These are phyloP conservation scores for Zaprionus ghesquierei DNA, from an alignment of 1,140 invertebrate species.

Conservation along the genomic window DNA sequence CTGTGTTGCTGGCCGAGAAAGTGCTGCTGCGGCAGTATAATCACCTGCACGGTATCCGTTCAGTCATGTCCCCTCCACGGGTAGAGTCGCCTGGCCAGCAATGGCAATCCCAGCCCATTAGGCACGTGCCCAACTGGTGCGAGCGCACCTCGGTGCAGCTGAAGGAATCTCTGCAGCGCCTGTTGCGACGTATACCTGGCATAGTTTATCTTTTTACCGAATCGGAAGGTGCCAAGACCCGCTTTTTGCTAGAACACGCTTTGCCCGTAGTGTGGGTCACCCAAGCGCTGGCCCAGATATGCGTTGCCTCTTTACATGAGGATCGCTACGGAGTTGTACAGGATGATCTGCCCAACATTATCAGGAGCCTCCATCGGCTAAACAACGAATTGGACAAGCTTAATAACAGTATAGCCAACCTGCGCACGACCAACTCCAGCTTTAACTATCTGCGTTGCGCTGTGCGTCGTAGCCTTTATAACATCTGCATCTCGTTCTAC, in stretches of 20 bases:
- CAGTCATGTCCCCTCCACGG: slow-evolving; percentile 28
- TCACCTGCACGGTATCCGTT: slow-evolving; percentile 83
- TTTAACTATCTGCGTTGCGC: slow-evolving; percentile 85
- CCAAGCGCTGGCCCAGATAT: slow-evolving; percentile 87
- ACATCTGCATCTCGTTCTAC: slow-evolving; percentile 87
- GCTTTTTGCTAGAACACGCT: slow-evolving; percentile 86
- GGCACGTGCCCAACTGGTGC: slow-evolving; percentile 76
- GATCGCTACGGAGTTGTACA: slow-evolving; percentile 92
- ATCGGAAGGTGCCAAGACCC: slow-evolving; percentile 86
- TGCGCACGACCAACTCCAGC: slow-evolving; percentile 84
- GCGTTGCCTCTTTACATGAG: slow-evolving; percentile 87
- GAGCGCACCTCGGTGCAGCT: slow-evolving; percentile 75
- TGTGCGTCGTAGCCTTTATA: slow-evolving; percentile 89
- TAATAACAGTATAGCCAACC: slow-evolving; percentile 85
- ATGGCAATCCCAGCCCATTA: slow-evolving; percentile 17
- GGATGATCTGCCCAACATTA: slow-evolving; percentile 88
- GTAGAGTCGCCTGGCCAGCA: background rate
- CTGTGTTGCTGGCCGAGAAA: slow-evolving; percentile 59
- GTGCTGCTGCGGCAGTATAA: slow-evolving; percentile 73
- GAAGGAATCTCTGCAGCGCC: slow-evolving; percentile 57
- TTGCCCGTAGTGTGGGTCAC: slow-evolving; percentile 88
- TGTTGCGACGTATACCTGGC: slow-evolving; percentile 85
- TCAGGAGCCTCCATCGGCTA: slow-evolving; percentile 86
- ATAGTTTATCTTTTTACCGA: slow-evolving; percentile 89
- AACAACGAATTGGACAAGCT: slow-evolving; percentile 89